phyloP scores from a whole-genome alignment of 2,888 invertebrate genomes.

The Germaria angustata region DNA sequence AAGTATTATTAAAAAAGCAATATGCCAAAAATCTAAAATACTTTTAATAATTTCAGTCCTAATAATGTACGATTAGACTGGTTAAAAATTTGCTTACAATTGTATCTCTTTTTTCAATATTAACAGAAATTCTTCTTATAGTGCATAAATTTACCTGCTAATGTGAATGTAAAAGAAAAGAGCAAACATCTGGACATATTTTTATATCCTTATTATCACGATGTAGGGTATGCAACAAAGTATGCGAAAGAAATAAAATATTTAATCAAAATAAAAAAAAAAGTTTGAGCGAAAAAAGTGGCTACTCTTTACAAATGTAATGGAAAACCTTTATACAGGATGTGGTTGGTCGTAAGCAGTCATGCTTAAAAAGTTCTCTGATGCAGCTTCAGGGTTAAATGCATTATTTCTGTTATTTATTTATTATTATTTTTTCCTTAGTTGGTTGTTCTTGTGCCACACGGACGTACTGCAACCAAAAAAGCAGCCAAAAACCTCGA shows the following conservation, averaged over 20 bases:
- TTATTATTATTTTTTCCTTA: not conserved
- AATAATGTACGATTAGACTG: too few species aligned
- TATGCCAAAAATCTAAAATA: too few species aligned
- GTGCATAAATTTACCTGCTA: too few species aligned
- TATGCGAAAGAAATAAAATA: constrained; percentile 22
- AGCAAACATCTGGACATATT: not conserved
- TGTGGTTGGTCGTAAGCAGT: constrained; percentile 59
- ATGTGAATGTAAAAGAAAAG: too few species aligned
- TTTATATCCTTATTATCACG: not conserved
- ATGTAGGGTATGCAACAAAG: constrained; percentile 1
- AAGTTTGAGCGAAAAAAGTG: constrained; percentile 25
- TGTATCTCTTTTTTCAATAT: too few species aligned
- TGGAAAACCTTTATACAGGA: constrained; percentile 57
- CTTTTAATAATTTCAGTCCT: too few species aligned
- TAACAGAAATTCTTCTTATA: too few species aligned
- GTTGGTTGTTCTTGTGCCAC: constrained; percentile 3
- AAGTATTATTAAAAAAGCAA: too few species aligned
- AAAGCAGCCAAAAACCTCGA: constrained; percentile 10
- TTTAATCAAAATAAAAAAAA: constrained; percentile 33
- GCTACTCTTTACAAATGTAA: constrained; percentile 58
- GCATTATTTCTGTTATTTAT: constrained; percentile 47
- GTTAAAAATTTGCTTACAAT: too few species aligned
- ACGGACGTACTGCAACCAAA: constrained; percentile 22
- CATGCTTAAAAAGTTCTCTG: constrained; percentile 57
- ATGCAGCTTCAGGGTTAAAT: constrained; percentile 56